Base-by-base conservation (phyloP, 2,797 vertebrate genomes). In the Discoglossus pictus region DNA sequence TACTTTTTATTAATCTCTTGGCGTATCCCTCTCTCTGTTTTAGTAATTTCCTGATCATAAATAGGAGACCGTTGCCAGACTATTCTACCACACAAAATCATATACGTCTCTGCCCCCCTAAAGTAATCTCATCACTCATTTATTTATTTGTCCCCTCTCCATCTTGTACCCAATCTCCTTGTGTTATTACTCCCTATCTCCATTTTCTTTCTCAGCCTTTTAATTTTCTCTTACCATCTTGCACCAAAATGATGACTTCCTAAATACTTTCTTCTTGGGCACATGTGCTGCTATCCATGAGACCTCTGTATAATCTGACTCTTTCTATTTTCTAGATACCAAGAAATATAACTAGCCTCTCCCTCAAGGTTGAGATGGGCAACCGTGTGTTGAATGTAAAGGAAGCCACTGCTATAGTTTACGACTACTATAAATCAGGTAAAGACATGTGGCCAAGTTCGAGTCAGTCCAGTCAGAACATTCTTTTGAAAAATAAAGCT, bases 381-480 rank as follows among this genome's bases (percentile, higher is more conserved):
- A 1, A 74, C 42, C 35, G 31, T 17, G 85, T 92, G 15, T 65
- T 78, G 12, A 82, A 87, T 55, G 75, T 88, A 23, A 90, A 88
- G 62, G 75, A 86, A 36, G 87, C 84, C 0, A 74, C 81, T 55
- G 75, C 88, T 58, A 48, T 72, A 74, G 59, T 86, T 66, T 90
- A 88, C 8, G 87, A 91, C 80, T 89, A 87, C 78, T 91, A 91
- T 77, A 82, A 90, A 76, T 85, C 80, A 13, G 82, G 88, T 90
- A 59, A 42, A 31, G n/a, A n/a, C n/a, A n/a, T n/a, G n/a, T n/a
- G n/a, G n/a, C n/a, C n/a, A n/a, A n/a, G n/a, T n/a, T n/a, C n/a
- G n/a, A n/a, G n/a, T n/a, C n/a, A n/a, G n/a, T n/a, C n/a, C n/a
- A n/a, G n/a, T n/a, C n/a, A n/a, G n/a, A n/a, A n/a, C n/a, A n/a